Base-by-base conservation (phyloP, 2,888 invertebrate genomes). In the Trichopria drosophilae region DNA sequence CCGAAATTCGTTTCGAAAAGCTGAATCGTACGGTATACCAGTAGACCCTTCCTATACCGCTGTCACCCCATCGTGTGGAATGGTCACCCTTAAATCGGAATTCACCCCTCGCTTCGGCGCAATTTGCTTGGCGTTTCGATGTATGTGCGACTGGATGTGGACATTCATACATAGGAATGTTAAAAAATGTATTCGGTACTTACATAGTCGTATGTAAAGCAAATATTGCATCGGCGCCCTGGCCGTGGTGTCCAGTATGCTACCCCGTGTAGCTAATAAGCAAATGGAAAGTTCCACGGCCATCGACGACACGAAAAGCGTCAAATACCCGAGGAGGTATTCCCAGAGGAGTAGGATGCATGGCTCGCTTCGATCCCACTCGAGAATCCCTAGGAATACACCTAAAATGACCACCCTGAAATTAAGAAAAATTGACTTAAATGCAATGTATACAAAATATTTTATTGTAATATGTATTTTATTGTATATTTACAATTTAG, bases 201-300 rank as follows among this genome's bases (percentile, higher is more conserved):
- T 77, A 90, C 90, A 82, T 62, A 90, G 79, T 72, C 88, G 82
- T 61, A 84, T 77, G 77, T 91, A 91, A 64, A 91, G 84, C 64
- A 90, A 81, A 72, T 88, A 86, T 76, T 88, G 87, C 82, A 90
- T 88, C 59, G 85, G 82, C 60, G 84, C 79, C 50, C 91, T 79
- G 9, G 85, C 84, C 31, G 81, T 80, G n/a, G 85, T 84, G 68
- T 89, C 85, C 63, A 91, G 79, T 64, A 91, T 90, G 69, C 87
- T 86, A 51, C 91, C 91, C 58, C 88, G 80, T 77, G 88, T 83
- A 56, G 90, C 87, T 57, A 89, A 81, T 66, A 84, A 78, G 67
- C 87, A 86, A 64, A 90, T 85, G 63, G 81, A 80, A 54, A 84
- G 78, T 76, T 91, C 91, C 61, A 87, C 78, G 56, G 83, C 72